phyloP scores from a whole-genome alignment of 2,113 vertebrate genomes.

The human (Homo sapiens) region GRCh38 chr17:48177001-48177500 shows the following conservation, averaged over 20 bases:
- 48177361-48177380: neutral
- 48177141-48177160: slow-evolving; percentile 41
- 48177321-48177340: neutral
- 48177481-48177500: neutral
- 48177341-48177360: neutral
- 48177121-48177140: slow-evolving; percentile 53
- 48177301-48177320: neutral
- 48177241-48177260: neutral
- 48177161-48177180: slow-evolving; percentile 60
- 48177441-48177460: neutral
- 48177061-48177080: neutral
- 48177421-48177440: neutral
- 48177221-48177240: neutral
- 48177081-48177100: neutral
- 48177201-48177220: neutral
- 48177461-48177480: neutral
- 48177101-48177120: slow-evolving; percentile 54
- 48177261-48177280: neutral
- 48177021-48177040: neutral
- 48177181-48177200: slow-evolving; percentile 10
- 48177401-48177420: neutral
- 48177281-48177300: neutral
- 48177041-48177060: neutral
- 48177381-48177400: neutral
- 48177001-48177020: neutral